Base-by-base conservation (phyloP, 2,797 vertebrate genomes). In the Dendrocincla tyrannina region DNA sequence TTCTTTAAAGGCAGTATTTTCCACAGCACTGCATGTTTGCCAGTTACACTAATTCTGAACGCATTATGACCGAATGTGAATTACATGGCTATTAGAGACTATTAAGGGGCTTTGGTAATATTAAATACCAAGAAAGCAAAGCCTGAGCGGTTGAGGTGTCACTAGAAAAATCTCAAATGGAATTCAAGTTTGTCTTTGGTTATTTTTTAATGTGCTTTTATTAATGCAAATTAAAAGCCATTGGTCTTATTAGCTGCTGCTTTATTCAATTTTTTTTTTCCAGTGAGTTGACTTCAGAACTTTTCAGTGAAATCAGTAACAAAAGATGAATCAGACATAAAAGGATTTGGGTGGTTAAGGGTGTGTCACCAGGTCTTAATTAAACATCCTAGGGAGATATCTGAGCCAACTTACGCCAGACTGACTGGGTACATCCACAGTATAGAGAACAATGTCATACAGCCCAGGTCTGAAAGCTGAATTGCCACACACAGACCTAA, bases 301-400 rank as follows among this genome's bases (percentile, higher is more conserved):
- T 95, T 96, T 97, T 96, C 82, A 93, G 87, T 88, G 89, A 97
- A 97, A 96, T 96, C 92, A 96, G 96, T 96, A 95, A 89, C 84
- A 85, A 85, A 91, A 95, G 87, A 95, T 92, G 93, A 96, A 97
- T 95, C 96, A 96, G 96, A 96, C 92, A 96, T 96, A 91, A 96
- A 96, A 96, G 94, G 95, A 95, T 82, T 95, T 88, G 78, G 72
- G 91, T 91, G 96, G 96, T 94, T 96, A 92, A 92, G 95, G 96
- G 95, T 14, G 94, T 96, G 96, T 73, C 91, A 83, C 87, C 39
- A 95, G 52, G 87, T 80, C 93, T 96, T 96, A 95, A 96, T 96
- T 96, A 96, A 96, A 96, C 79, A 91, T 96, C 70, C 44, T 15
- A 95, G 79, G 72, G 85, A 95, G 96, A 93, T 96, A 96, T 22